Percentiles rank a stretch among this genome's conserved stretches.
Evolutionary conservation across 1,140 invertebrate genomes (phyloP).

Genomic region (Bombus waltoni): DNA sequence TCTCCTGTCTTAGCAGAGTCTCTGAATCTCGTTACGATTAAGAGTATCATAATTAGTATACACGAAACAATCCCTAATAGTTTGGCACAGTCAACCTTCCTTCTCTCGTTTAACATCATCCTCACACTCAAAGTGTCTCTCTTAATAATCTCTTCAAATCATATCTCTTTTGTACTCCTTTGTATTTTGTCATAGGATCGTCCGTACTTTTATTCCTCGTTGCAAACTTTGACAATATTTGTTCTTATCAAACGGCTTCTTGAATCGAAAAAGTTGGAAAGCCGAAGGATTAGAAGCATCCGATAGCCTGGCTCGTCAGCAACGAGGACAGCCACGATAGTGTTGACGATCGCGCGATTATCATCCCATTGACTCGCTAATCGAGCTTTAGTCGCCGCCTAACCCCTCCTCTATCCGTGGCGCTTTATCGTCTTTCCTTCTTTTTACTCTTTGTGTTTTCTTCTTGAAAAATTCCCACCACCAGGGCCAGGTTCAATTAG

Average conservation of each 20-base stretch:
- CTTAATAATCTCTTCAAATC: not conserved
- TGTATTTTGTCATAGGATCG: not conserved
- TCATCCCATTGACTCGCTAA: slow-evolving; percentile 41
- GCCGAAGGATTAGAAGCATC: not conserved
- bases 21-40: slow-evolving; percentile 32
- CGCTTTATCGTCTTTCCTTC: not conserved
- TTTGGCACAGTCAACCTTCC: slow-evolving; percentile 45
- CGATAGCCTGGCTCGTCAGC: not conserved
- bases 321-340: not conserved
- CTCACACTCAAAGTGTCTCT: slow-evolving; percentile 23
- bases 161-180: slow-evolving; percentile 4
- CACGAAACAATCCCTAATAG: slow-evolving; percentile 48
- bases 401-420: not conserved
- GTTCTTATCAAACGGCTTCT: too few species aligned
- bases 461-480: slow-evolving; percentile 61
- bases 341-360: not conserved
- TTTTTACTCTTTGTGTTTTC: not conserved
- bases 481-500: slow-evolving; percentile 64
- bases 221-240: not conserved
- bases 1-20: not conserved
- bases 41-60: slow-evolving; percentile 45
- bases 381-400: not conserved
- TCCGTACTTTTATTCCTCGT: not conserved
- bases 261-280: not conserved
- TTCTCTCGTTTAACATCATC: not conserved